These are phyloP conservation scores for Ailuropoda melanoleuca DNA, from an alignment of 2,113 vertebrate genomes.

Conservation along the genomic window DNA sequence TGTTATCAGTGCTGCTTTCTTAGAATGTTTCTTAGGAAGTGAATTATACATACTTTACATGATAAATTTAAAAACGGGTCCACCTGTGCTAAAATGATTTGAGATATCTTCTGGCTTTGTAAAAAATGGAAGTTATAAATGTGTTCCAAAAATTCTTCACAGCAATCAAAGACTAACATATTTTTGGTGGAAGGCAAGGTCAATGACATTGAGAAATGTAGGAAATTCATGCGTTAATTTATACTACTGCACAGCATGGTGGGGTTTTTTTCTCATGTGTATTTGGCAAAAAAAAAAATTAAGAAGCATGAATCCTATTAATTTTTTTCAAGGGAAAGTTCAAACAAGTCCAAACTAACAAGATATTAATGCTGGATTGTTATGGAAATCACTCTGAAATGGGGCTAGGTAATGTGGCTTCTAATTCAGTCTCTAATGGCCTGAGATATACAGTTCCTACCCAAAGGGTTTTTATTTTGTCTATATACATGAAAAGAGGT, in stretches of 20 bases:
- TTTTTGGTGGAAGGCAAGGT: not conserved
- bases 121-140: slow-evolving; percentile 6
- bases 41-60: not conserved
- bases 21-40: not conserved
- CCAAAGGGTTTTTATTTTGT: not conserved
- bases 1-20: not conserved
- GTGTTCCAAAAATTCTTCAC: not conserved
- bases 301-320: not conserved
- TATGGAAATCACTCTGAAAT: not conserved
- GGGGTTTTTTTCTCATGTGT: not conserved
- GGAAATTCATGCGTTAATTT: not conserved
- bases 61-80: slow-evolving; percentile 38
- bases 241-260: not conserved
- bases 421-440: not conserved
- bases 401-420: not conserved
- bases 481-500: not conserved
- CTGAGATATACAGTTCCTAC: not conserved
- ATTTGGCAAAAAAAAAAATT: not conserved
- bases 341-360: slow-evolving; percentile 7
- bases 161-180: not conserved
- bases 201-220: not conserved
- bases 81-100: not conserved
- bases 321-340: not conserved
- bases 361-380: not conserved
- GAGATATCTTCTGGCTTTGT: not conserved